Percentiles rank a stretch among this genome's conserved stretches.
These are phyloP conservation scores for Drosophila rhopaloa DNA, from an alignment of 1,140 invertebrate species.

Conservation along the genomic window DNA sequence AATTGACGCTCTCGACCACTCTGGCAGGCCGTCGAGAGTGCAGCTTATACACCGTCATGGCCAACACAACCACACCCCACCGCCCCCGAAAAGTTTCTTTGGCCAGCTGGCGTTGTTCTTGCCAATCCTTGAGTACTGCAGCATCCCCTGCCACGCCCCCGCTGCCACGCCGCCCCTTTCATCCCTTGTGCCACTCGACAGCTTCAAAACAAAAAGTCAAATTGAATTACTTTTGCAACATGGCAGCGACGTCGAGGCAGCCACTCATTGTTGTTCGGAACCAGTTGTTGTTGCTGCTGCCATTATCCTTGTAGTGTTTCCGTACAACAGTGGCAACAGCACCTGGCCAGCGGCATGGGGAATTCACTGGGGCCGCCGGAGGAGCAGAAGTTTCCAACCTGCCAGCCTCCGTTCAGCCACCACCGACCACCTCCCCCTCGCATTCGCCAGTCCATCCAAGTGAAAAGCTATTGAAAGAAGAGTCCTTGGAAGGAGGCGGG, in stretches of 20 bases:
- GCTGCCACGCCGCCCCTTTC: neutral
- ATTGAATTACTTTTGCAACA: conserved; percentile 78
- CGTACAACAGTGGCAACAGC: conserved; percentile 54
- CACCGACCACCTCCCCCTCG: neutral
- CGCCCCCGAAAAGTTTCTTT: conserved; percentile 14
- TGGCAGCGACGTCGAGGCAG: conserved; percentile 44
- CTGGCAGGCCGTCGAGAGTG: conserved; percentile 29
- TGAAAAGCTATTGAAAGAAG: conserved; percentile 65
- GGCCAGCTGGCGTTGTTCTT: conserved; percentile 31
- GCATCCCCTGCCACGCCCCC: neutral
- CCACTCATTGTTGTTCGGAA: conserved; percentile 54
- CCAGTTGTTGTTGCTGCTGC: conserved; percentile 43
- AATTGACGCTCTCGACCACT: conserved; percentile 60
- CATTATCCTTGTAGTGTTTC: conserved; percentile 60
- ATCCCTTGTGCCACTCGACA: conserved; percentile 17
- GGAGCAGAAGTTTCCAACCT: neutral
- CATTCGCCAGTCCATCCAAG: conserved; percentile 23
- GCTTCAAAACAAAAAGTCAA: conserved; percentile 68
- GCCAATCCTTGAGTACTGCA: conserved; percentile 33
- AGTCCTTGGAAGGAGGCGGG: neutral
- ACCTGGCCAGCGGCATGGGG: conserved; percentile 31
- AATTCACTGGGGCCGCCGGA: too few relatives aligned
- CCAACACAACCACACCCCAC: neutral
- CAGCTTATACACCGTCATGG: conserved; percentile 46
- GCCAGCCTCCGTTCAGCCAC: neutral